Evolutionary conservation across 1,140 invertebrate genomes (phyloP), one percentile per base, ranked within the genome.

Genomic region (Tetramorium alpestre): DNA sequence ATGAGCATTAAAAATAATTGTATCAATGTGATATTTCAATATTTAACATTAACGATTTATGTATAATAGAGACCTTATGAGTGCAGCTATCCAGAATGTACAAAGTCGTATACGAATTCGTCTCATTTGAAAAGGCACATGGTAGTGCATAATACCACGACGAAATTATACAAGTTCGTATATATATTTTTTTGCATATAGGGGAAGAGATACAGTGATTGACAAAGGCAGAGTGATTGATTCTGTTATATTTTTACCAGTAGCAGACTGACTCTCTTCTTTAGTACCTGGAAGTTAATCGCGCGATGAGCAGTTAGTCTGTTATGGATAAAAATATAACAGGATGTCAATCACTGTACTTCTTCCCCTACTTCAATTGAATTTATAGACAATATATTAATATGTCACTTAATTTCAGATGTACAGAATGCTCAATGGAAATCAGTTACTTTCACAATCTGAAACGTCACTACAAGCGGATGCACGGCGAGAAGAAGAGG

Each of bases 71-170:
- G 81, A 88, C 90, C 93, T 5, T 94, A 89, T 47, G 90, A 91
- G 22, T 94, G 94, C 62, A 87, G 11, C 16, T 78, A 91, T 85
- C 41, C 89, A 62, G 81, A 81, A 18, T 95, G 94, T 51, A 72
- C 91, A 28, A 94, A 93, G 80, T 89, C 93, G 16, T 95, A 94
- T 16, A 93, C 92, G 0, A 94, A 93, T 90, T 91, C 91, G 16
- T 92, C 87, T n/a, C 92, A 94, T 62, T 87, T 95, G 8, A 93
- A 92, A 84, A 89, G 94, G 64, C 94, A 88, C 22, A 54, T 86
- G 8, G 77, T 76, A 87, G 85, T 25, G 0, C 90, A 92, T 54
- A 88, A 41, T 49, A 0, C 1, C 8, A 22, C 13, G 1, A 88
- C 88, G 10, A 87, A 64, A 54, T 58, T 75, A 7, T 90, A 75